Base-by-base conservation (phyloP, 2,113 vertebrate species). In the Muntiacus reevesi region DNA sequence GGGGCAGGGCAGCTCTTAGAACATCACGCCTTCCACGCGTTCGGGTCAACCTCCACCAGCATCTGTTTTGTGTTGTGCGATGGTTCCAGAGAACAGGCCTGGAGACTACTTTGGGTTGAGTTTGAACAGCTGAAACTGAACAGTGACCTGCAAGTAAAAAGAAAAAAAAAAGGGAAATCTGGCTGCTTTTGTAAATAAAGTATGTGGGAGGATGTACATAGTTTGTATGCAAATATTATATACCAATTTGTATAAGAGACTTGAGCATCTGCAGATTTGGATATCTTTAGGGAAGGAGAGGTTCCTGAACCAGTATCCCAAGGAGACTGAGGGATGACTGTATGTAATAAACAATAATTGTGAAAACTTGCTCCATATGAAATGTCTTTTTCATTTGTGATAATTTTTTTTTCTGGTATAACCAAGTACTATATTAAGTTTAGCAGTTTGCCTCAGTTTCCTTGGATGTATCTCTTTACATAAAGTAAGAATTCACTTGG, bases 401-500 rank as follows among this genome's bases (percentile, higher is more conserved):
- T 74, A 19, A 36, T 57, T 21, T 10, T 15, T 89, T 76, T 43
- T 15, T 87, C 54, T 82, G 14, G 33, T 57, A n/a, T 86, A 92
- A 91, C 64, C 28, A 67, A 19, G 2, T 54, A 25, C 6, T 84
- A 19, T 54, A 43, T 92, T 62, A 33, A 1, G 2, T 40, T 89
- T 84, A 21, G 91, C 94, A 89, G 4, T 52, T 79, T 85, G 7
- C 23, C 30, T 87, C 57, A 78, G 14, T 79, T 64, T 59, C 25
- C 19, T 92, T 47, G 79, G 60, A 47, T 43, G 25, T 71, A 79
- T 16, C 14, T 79, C 33, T 91, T 62, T 57, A 86, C 33, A 36
- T 43, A 79, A 92, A 94, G n/a, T 67, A 71, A 93, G 52, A 97
- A 95, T 86, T 79, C 93, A 71, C 4, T 62, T 94, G 15, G 9